Conservation (phyloP, 2,888 invertebrate species). For the Chironomus tentans region DNA sequence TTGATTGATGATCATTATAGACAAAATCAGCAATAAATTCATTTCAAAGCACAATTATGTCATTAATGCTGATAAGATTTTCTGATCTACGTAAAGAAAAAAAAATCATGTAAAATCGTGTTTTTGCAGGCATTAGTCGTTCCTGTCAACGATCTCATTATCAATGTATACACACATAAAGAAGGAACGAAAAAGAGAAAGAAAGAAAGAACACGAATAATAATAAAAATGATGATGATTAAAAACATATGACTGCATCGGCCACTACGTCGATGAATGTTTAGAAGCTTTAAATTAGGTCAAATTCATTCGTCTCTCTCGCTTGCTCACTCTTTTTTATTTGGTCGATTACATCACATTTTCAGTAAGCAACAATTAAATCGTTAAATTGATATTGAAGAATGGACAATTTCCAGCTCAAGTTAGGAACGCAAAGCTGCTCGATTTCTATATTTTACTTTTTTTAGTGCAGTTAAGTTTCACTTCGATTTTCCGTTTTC, state of each 20-base stretch:
- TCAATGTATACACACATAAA: not conserved
- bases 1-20: not conserved
- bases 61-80: not conserved
- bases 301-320: not conserved
- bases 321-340: not conserved
- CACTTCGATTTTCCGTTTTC: constrained; percentile 11
- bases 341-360: not conserved
- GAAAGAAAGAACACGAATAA: not conserved
- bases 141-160: not conserved
- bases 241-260: not conserved
- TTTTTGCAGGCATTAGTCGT: not conserved
- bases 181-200: too few relatives aligned
- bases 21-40: not conserved
- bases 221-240: not conserved
- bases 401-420: not conserved
- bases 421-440: not conserved
- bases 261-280: not conserved
- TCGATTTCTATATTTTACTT: not conserved
- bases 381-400: not conserved
- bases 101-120: not conserved
- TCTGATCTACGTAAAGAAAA: not conserved
- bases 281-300: not conserved
- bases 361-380: constrained; percentile 9
- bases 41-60: not conserved
- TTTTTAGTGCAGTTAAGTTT: not conserved